Conservation (phyloP, 1,140 invertebrate species). For the Ericerus pela region DNA sequence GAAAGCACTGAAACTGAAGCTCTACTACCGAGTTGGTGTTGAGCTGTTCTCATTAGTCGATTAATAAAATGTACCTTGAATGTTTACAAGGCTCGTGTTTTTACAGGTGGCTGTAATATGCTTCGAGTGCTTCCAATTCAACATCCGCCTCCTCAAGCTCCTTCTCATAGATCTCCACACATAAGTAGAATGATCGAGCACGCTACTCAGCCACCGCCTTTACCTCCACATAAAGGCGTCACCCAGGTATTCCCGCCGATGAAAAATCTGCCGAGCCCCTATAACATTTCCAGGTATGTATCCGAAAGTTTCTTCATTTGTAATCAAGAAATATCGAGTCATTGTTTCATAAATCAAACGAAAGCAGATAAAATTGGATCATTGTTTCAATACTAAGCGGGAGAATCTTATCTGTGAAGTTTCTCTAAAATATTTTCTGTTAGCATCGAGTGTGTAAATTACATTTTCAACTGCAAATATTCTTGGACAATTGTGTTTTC, state of each 20-base stretch:
- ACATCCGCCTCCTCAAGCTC: background rate
- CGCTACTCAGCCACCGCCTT: slow-evolving; percentile 17
- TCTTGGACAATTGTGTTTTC: too few species aligned
- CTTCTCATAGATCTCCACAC: background rate
- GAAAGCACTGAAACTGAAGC: slow-evolving; percentile 48
- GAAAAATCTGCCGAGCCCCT: background rate
- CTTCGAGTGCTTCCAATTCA: background rate
- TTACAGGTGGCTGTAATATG: background rate
- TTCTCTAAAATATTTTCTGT: too few species aligned
- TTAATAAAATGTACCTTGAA: background rate
- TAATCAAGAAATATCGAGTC: background rate
- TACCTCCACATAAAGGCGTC: slow-evolving; percentile 23
- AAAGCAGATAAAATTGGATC: too few species aligned
- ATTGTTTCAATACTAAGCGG: too few species aligned
- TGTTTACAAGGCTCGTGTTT: background rate
- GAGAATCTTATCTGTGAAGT: too few species aligned
- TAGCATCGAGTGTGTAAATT: too few species aligned
- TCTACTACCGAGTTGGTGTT: slow-evolving; percentile 34
- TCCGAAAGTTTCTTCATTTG: background rate
- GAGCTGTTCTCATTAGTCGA: background rate
- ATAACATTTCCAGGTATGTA: background rate
- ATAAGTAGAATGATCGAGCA: slow-evolving; percentile 5
- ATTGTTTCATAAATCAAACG: too few species aligned
- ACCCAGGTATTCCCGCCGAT: slow-evolving; percentile 20
- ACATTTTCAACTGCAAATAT: too few species aligned